Evolutionary conservation across 2,797 vertebrate genomes (phyloP).

Genomic region (Melanotaenia parkinsoni): DNA sequence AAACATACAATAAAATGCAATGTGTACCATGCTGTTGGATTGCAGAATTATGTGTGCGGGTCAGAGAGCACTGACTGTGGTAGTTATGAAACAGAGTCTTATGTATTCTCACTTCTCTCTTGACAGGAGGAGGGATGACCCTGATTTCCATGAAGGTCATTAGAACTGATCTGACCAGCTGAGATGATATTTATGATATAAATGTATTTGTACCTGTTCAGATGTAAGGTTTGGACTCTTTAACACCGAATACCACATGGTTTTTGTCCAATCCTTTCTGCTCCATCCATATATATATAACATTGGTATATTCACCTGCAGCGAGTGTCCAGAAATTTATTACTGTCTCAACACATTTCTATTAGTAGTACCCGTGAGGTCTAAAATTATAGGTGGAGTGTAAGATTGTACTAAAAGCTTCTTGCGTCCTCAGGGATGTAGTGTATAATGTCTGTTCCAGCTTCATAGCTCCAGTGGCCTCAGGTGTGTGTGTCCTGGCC

Average conservation of each 20-base stretch:
- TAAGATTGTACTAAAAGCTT: slow-evolving; percentile 2
- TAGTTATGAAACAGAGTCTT: not conserved
- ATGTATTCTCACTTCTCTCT: not conserved
- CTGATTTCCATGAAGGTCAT: slow-evolving; percentile 7
- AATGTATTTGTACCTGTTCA: not conserved
- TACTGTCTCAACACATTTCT: slow-evolving; percentile 24
- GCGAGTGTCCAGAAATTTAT: slow-evolving; percentile 10
- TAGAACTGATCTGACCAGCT: not conserved
- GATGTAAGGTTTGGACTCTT: not conserved
- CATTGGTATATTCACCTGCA: not conserved
- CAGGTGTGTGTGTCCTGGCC: slow-evolving; percentile 57
- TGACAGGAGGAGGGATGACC: not conserved
- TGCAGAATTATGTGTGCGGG: not conserved
- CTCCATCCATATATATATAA: too few relatives aligned
- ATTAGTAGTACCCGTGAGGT: not conserved
- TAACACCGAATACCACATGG: not conserved
- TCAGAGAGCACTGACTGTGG: not conserved
- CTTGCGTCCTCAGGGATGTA: slow-evolving; percentile 29
- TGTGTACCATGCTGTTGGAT: not conserved
- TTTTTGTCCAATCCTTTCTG: not conserved
- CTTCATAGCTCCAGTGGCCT: slow-evolving; percentile 43
- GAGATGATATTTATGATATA: not conserved
- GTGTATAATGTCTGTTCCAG: slow-evolving; percentile 37
- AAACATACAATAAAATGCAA: not conserved
- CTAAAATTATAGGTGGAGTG: not conserved